Conservation (phyloP, 2,888 invertebrate genomes). For the Auanema sp. region DNA sequence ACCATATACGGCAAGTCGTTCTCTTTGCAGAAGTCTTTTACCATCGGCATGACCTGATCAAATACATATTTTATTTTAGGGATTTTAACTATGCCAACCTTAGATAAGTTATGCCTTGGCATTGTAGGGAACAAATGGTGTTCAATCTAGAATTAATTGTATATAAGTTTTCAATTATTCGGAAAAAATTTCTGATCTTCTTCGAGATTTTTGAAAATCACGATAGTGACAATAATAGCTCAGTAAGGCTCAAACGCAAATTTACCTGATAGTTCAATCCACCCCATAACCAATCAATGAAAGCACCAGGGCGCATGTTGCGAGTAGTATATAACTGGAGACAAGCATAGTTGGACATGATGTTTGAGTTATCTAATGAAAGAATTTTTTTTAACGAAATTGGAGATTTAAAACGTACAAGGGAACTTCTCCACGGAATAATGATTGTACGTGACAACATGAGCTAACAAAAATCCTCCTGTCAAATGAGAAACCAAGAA, state of each 20-base stretch:
- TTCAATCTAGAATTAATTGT: constrained; percentile 45
- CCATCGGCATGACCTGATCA: constrained; percentile 57
- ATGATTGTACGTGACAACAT: constrained; percentile 63
- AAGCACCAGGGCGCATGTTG: constrained; percentile 55
- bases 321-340: constrained; percentile 62
- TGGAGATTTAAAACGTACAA: constrained; percentile 33
- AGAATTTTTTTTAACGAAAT: background rate
- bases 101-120: constrained; percentile 59
- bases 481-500: constrained; percentile 52
- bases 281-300: constrained; percentile 62
- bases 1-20: constrained; percentile 62
- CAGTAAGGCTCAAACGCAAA: background rate
- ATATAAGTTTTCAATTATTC: background rate
- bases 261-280: constrained; percentile 57
- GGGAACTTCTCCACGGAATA: constrained; percentile 62
- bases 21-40: constrained; percentile 56
- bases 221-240: too few species aligned
- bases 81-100: constrained; percentile 24
- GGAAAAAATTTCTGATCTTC: too few species aligned
- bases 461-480: constrained; percentile 60
- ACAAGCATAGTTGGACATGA: constrained; percentile 60
- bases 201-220: too few species aligned
- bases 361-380: constrained; percentile 52
- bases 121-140: constrained; percentile 62
- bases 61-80: background rate